Percentiles rank a stretch among this genome's conserved stretches.
These are phyloP conservation scores for Cynopterus sphinx DNA, from an alignment of 2,797 vertebrate species.

Conservation along the genomic window DNA sequence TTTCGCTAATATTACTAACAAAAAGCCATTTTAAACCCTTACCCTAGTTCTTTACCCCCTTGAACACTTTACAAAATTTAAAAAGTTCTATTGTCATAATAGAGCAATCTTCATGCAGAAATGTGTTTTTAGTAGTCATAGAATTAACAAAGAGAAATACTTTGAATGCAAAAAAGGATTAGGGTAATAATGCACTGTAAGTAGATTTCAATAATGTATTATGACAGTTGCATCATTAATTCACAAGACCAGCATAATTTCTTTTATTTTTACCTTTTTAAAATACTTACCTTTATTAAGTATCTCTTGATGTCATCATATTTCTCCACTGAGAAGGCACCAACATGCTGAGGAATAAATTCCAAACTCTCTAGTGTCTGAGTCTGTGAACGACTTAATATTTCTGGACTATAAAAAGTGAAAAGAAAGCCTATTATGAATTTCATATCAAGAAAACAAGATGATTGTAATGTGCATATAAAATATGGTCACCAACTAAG, in stretches of 20 bases:
- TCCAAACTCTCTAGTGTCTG: slow-evolving; percentile 95
- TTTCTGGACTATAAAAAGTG: slow-evolving; percentile 89
- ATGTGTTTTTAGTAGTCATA: background rate
- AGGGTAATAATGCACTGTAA: background rate
- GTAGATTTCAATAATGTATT: background rate
- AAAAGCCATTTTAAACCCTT: background rate
- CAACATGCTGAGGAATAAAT: slow-evolving; percentile 92
- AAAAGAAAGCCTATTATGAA: slow-evolving; percentile 56
- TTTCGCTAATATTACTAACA: background rate
- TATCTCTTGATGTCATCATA: slow-evolving; percentile 93
- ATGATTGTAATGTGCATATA: background rate
- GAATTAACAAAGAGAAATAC: slow-evolving; percentile 14
- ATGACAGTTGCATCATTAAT: background rate
- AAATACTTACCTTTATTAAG: slow-evolving; percentile 91
- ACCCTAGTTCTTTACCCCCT: background rate
- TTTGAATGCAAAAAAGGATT: background rate
- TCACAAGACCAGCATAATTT: background rate
- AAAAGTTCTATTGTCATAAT: background rate
- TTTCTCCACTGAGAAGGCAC: slow-evolving; percentile 92
- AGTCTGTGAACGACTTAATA: slow-evolving; percentile 92
- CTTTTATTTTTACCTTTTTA: no score
- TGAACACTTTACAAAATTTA: background rate
- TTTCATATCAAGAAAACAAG: slow-evolving; percentile 50
- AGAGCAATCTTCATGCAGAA: background rate
- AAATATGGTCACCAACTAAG: background rate